Percentiles rank a stretch among this genome's conserved stretches.
Conservation (phyloP, 1,140 invertebrate species). For the Trichonephila inaurata region DNA sequence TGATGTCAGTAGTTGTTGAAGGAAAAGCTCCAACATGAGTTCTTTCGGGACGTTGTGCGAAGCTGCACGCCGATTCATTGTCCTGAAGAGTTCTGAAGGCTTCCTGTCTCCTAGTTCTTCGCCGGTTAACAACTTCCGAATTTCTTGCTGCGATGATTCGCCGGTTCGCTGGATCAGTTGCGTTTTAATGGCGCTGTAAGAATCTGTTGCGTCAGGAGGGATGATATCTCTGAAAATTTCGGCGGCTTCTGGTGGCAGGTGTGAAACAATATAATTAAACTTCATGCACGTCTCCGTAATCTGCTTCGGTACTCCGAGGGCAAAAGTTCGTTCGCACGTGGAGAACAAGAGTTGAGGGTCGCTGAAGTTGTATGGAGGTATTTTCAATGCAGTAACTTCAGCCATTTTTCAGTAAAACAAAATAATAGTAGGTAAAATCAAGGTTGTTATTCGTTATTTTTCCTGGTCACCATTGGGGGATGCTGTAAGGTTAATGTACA, state of each 20-base stretch:
- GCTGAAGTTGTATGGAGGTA: not conserved
- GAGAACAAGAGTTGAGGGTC: not conserved
- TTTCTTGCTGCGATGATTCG: too few species aligned
- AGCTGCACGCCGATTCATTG: too few species aligned
- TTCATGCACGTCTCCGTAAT: not conserved
- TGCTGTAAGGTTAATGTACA: too few species aligned
- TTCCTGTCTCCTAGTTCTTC: too few species aligned
- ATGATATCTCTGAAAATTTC: not conserved
- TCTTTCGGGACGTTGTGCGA: too few species aligned
- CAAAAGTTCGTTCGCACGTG: not conserved
- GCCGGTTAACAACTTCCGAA: too few species aligned
- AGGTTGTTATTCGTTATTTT: too few species aligned
- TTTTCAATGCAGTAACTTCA: not conserved
- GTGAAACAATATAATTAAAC: slow-evolving; percentile 27
- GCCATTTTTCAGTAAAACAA: not conserved
- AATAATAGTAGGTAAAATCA: too few species aligned
- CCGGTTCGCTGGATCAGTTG: not conserved
- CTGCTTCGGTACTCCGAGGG: too few species aligned
- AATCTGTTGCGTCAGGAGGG: not conserved
- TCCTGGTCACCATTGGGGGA: too few species aligned
- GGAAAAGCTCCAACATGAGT: too few species aligned
- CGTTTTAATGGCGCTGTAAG: not conserved
- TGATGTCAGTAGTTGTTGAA: not conserved
- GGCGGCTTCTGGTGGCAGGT: not conserved
- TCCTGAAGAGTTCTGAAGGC: too few species aligned